Evolutionary conservation across 1,140 invertebrate genomes (phyloP).

Genomic region (Tetragonula clypearis): DNA sequence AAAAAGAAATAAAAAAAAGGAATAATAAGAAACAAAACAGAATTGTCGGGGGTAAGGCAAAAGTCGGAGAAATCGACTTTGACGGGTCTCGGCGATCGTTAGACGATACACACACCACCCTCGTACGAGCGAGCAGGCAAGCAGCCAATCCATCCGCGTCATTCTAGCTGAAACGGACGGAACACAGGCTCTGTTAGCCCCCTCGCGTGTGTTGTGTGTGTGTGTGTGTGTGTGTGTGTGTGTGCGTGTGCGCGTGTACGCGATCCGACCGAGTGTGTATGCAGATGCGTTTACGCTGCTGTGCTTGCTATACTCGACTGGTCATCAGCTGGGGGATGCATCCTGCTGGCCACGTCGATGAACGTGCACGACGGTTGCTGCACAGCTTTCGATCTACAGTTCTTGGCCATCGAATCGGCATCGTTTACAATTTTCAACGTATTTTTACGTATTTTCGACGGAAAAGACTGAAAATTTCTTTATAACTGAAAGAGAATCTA

Average conservation of each 20-base stretch:
- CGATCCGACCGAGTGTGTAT: conserved; percentile 10
- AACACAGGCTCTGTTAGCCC: conserved; percentile 20
- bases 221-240: too few species aligned
- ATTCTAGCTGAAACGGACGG: conserved; percentile 53
- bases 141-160: conserved; percentile 44
- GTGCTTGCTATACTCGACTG: conserved; percentile 10
- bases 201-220: fast-evolving
- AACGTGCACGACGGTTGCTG: neutral
- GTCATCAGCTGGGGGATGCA: neutral
- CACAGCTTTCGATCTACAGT: neutral
- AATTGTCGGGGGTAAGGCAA: neutral
- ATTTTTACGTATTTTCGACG: too few species aligned
- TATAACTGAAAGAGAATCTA: too few species aligned
- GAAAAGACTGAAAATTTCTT: too few species aligned
- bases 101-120: neutral
- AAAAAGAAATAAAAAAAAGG: too few species aligned
- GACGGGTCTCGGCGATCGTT: conserved; percentile 37
- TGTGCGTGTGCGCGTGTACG: neutral
- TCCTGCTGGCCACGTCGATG: neutral
- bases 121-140: neutral
- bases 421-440: too few species aligned
- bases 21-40: neutral
- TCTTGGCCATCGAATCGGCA: too few species aligned
- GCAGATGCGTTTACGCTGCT: conserved; percentile 32
- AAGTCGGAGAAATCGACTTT: conserved; percentile 24